phyloP scores from a whole-genome alignment of 1,140 invertebrate genomes.

The Maniola jurtina region DNA sequence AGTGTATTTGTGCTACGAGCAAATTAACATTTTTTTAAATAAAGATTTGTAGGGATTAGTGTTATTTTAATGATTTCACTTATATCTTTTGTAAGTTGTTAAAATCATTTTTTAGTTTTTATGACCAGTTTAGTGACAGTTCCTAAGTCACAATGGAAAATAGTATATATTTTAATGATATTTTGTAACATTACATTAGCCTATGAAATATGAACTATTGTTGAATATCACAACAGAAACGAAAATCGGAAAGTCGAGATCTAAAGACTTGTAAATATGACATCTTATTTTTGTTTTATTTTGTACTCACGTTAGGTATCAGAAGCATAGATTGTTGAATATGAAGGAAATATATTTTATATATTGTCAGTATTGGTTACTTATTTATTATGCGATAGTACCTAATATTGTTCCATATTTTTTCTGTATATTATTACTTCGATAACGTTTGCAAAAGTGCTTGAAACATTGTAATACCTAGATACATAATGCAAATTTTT shows the following conservation, averaged over 20 bases:
- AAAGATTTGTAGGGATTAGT: slow-evolving; percentile 70
- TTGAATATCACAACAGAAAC: slow-evolving; percentile 40
- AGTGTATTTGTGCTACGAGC: slow-evolving; percentile 75
- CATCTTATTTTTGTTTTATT: slow-evolving; percentile 61
- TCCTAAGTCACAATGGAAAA: slow-evolving; percentile 66
- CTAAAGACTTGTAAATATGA: slow-evolving; percentile 65
- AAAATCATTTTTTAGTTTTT: slow-evolving; percentile 70
- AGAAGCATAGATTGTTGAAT: slow-evolving; percentile 65
- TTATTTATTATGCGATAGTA: slow-evolving; percentile 50
- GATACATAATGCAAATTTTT: slow-evolving; percentile 30
- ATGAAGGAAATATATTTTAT: slow-evolving; percentile 64
- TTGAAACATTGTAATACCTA: slow-evolving; percentile 37
- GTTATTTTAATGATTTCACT: slow-evolving; percentile 71
- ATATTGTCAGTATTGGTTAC: slow-evolving; percentile 66
- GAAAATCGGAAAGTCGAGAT: slow-evolving; percentile 52
- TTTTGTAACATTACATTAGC: slow-evolving; percentile 55
- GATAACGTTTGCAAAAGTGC: slow-evolving; percentile 31
- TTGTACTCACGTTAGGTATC: slow-evolving; percentile 44
- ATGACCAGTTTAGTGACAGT: slow-evolving; percentile 72
- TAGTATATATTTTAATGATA: slow-evolving; percentile 31
- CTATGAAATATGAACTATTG: slow-evolving; percentile 46
- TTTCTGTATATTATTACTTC: slow-evolving; percentile 20
- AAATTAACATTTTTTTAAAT: slow-evolving; percentile 73
- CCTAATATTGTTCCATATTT: slow-evolving; percentile 39
- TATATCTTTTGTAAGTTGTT: slow-evolving; percentile 75